Percentiles rank a stretch among this genome's conserved stretches.
Evolutionary conservation across 2,888 invertebrate species (phyloP).

Genomic region (Archips xylosteana): DNA sequence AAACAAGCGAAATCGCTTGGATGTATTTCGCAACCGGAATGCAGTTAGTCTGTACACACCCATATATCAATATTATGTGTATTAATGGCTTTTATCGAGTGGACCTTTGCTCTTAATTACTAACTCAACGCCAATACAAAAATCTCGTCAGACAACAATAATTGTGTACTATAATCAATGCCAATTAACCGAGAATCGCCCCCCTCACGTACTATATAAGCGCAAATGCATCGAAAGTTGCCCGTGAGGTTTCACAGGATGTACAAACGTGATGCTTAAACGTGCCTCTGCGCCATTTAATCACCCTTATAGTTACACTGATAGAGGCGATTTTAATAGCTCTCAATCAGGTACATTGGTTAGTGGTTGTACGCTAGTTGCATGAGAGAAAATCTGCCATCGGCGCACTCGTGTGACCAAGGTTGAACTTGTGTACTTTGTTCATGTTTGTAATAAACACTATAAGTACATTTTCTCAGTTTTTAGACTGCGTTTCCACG

Average conservation of each 20-base stretch:
- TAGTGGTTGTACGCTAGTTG: slow-evolving; percentile 19
- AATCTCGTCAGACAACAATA: slow-evolving; percentile 34
- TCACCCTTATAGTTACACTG: not conserved
- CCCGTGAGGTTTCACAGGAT: slow-evolving; percentile 54
- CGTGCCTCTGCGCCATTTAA: not conserved
- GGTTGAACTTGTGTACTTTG: slow-evolving; percentile 13
- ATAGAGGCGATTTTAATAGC: not conserved
- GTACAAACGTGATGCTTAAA: slow-evolving; percentile 26
- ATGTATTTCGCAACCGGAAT: not conserved
- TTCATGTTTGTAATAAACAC: not conserved
- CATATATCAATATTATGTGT: not conserved
- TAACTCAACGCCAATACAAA: not conserved
- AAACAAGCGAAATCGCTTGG: not conserved
- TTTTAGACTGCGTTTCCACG: no score
- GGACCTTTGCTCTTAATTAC: slow-evolving; percentile 1
- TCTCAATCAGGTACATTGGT: not conserved
- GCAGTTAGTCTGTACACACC: not conserved
- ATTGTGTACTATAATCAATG: slow-evolving; percentile 11
- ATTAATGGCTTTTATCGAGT: not conserved
- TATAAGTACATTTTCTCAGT: not conserved
- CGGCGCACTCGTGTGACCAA: slow-evolving; percentile 26
- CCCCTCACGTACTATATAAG: slow-evolving; percentile 36
- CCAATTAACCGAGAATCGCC: slow-evolving; percentile 32
- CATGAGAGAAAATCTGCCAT: slow-evolving; percentile 40
- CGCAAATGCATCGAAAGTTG: slow-evolving; percentile 50